Evolutionary conservation across 2,888 invertebrate species (phyloP).

Genomic region (Sphaerophoria rueppellii): DNA sequence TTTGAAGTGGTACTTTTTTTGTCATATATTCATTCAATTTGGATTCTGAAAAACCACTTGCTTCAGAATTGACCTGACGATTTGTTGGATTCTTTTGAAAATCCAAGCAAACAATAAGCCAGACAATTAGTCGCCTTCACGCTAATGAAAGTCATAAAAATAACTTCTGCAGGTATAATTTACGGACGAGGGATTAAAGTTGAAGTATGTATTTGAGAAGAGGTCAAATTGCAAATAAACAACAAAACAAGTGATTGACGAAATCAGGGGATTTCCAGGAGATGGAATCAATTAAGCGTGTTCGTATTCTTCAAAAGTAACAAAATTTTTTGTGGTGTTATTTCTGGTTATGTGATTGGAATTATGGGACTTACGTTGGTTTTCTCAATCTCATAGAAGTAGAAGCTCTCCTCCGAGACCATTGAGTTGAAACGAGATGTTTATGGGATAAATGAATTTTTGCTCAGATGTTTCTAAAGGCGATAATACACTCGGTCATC

Average conservation of each 20-base stretch:
- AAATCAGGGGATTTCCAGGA: constrained; percentile 57
- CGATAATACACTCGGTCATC: no score
- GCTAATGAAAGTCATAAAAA: constrained; percentile 57
- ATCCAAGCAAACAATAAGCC: constrained; percentile 43
- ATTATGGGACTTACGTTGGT: no score
- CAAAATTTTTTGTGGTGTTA: not conserved
- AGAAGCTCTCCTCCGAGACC: no score
- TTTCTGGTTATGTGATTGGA: not conserved
- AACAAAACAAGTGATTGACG: constrained; percentile 31
- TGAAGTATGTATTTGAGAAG: not conserved
- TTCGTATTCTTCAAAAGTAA: not conserved
- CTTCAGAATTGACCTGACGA: constrained; percentile 16
- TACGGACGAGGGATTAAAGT: not conserved
- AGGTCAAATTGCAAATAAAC: constrained; percentile 49
- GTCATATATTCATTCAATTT: constrained; percentile 27
- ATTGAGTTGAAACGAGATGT: no score
- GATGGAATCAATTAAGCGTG: constrained; percentile 24
- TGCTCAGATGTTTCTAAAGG: no score
- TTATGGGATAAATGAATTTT: no score
- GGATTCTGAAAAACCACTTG: constrained; percentile 44
- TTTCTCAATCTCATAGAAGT: no score
- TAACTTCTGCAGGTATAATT: constrained; percentile 33
- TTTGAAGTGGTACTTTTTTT: not conserved
- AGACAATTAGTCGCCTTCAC: constrained; percentile 67
- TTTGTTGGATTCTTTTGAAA: constrained; percentile 27